Base-by-base conservation (phyloP, 2,888 invertebrate genomes). In the Rhorus exstirpatorius region DNA sequence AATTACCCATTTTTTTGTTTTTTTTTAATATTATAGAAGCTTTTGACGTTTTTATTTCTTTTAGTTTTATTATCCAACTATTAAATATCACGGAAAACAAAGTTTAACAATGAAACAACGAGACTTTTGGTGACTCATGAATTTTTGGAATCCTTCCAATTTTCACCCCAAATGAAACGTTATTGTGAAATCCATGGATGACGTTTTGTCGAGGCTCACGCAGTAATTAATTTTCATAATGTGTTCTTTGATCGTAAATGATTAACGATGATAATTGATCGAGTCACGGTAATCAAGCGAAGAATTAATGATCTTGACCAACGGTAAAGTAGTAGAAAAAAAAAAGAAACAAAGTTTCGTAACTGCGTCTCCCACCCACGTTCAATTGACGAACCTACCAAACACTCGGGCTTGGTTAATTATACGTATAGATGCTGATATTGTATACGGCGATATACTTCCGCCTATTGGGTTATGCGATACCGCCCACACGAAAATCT, bases 151-250 rank as follows among this genome's bases (percentile, higher is more conserved):
- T 12, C 4, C 35, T 19, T 31, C 81, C 81, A 81, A 77, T 8
- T 24, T 67, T 58, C 6, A 1, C 3, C 19, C 55, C 3, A 61
- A 60, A 72, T 53, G 24, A 31, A 14, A 7, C 35, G 60, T 61
- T 77, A 72, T 81, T 72, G 60, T 71, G 81, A 77, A 81, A 77
- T 67, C 35, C 60, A 41, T 26, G 35, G 31, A 49, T 24, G 60
- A 31, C 31, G 31, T 35, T 49, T 0, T 17, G 21, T 14, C 58
- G n/a, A n/a, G 21, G 12, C 19, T 38, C 19, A 24, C 14, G n/a
- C 26, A 21, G 19, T 21, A n/a, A 4, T 4, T 38, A 3, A 10
- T 12, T 44, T 60, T 71, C 24, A 7, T 41, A 1, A 58, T 70
- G 17, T 70, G 17, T 35, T 49, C 31, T 6, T 49, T 7, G 17